Conservation (phyloP, 2,888 invertebrate genomes). For the Heliconius ethilla region DNA sequence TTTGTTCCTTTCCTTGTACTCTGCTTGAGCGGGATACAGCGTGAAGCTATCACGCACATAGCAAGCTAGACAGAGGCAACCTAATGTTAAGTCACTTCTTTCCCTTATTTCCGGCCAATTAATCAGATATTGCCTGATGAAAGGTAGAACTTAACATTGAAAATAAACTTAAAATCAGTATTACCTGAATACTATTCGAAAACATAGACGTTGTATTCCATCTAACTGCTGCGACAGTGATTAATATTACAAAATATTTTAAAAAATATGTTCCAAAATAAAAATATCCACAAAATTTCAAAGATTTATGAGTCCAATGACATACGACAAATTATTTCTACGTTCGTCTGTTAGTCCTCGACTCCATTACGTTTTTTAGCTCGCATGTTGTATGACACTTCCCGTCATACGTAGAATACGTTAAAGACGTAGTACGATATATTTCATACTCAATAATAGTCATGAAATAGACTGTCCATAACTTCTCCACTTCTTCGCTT, state of each 20-base stretch:
- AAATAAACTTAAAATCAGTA: background rate
- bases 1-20: too few relatives aligned
- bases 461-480: too few relatives aligned
- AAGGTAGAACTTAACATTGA: background rate
- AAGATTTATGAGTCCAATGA: conserved; percentile 13
- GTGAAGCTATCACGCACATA: too few relatives aligned
- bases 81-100: too few relatives aligned
- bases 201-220: background rate
- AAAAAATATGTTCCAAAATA: background rate
- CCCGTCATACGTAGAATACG: background rate
- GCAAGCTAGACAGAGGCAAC: too few relatives aligned
- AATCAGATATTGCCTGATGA: too few relatives aligned
- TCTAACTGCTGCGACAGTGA: background rate
- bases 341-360: background rate
- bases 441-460: background rate
- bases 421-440: background rate
- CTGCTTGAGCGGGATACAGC: too few relatives aligned
- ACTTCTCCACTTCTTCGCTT: too few relatives aligned
- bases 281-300: background rate
- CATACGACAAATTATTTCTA: conserved; percentile 23
- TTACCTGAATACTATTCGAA: background rate
- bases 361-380: background rate
- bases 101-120: too few relatives aligned
- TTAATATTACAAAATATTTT: background rate
- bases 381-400: conserved; percentile 4